These are phyloP conservation scores for Valencia hispanica DNA, from an alignment of 2,797 vertebrate species.

Conservation along the genomic window DNA sequence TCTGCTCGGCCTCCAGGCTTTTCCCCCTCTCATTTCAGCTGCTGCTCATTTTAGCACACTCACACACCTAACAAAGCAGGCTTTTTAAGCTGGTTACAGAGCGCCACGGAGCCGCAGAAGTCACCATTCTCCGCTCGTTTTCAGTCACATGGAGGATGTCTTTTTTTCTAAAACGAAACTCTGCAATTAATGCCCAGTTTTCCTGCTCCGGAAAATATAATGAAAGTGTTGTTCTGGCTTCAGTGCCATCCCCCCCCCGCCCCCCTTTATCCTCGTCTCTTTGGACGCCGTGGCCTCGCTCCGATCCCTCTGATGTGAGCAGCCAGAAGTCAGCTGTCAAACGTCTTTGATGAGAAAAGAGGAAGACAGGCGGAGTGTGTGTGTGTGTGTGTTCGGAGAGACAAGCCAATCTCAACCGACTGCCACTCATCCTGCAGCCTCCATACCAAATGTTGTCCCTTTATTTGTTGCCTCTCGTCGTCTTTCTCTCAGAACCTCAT, in stretches of 20 bases:
- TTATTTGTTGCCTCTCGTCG: slow-evolving; percentile 54
- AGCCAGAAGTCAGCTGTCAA: slow-evolving; percentile 80
- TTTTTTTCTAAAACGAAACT: background rate
- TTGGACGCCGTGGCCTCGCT: slow-evolving; percentile 59
- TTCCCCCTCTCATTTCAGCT: slow-evolving; percentile 46
- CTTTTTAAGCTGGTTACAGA: slow-evolving; percentile 51
- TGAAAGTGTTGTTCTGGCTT: slow-evolving; percentile 62
- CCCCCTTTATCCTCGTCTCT: slow-evolving; percentile 39
- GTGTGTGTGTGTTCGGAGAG: slow-evolving; percentile 6
- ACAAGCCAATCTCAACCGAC: slow-evolving; percentile 49
- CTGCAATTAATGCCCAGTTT: background rate
- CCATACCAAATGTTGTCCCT: slow-evolving; percentile 39
- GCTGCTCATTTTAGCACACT: slow-evolving; percentile 50
- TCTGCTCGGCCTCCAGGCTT: slow-evolving; percentile 65
- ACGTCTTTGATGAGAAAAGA: slow-evolving; percentile 72
- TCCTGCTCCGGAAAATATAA: slow-evolving; percentile 54
- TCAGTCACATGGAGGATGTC: background rate
- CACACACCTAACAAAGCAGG: slow-evolving; percentile 55
- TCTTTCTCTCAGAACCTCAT: slow-evolving; percentile 43
- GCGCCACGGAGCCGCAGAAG: slow-evolving; percentile 33
- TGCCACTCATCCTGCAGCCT: slow-evolving; percentile 58
- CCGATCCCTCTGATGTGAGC: slow-evolving; percentile 76
- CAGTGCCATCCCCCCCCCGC: slow-evolving; percentile 60
- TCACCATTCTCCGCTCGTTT: background rate
- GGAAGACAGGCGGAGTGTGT: slow-evolving; percentile 16